phyloP scores from a whole-genome alignment of 2,888 invertebrate species.

The Clistopyga incitator region DNA sequence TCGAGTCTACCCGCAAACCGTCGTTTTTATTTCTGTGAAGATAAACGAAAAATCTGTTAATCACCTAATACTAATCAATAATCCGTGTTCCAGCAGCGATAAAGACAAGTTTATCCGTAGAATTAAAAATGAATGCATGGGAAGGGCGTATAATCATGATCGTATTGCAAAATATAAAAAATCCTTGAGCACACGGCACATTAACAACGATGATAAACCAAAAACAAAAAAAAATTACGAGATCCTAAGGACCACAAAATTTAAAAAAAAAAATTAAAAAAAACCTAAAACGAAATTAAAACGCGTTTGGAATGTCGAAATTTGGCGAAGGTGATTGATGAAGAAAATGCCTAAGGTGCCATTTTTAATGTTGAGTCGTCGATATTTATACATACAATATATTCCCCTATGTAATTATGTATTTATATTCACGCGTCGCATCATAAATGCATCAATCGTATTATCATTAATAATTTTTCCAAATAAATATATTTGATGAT shows the following conservation, averaged over 20 bases:
- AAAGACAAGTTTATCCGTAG: conserved; percentile 50
- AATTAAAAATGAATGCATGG: conserved; percentile 44
- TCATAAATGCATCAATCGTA: conserved; percentile 21
- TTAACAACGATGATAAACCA: conserved; percentile 29
- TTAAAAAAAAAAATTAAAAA: not conserved
- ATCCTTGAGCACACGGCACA: conserved; percentile 16
- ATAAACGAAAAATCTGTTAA: conserved; percentile 10
- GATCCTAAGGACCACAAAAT: conserved; percentile 34
- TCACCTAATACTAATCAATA: conserved; percentile 46
- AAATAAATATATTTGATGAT: conserved; percentile 11
- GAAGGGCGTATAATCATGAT: conserved; percentile 45
- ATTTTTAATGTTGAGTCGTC: conserved; percentile 41
- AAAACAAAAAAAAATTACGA: conserved; percentile 33
- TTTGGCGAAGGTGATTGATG: conserved; percentile 39
- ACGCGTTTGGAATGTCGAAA: conserved; percentile 35
- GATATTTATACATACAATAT: conserved; percentile 34
- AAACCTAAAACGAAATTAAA: not conserved
- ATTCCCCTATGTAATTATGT: conserved; percentile 14
- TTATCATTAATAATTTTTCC: not conserved
- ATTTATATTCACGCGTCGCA: conserved; percentile 17
- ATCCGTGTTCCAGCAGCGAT: conserved; percentile 29
- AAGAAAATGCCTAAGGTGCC: conserved; percentile 55
- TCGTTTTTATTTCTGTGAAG: conserved; percentile 7
- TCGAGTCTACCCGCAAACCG: not conserved
- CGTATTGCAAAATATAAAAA: conserved; percentile 37